Evolutionary conservation across 23 tunicate genomes (phyloP), one percentile per base, ranked within the genome.

Genomic region (Ascidia mentula): DNA sequence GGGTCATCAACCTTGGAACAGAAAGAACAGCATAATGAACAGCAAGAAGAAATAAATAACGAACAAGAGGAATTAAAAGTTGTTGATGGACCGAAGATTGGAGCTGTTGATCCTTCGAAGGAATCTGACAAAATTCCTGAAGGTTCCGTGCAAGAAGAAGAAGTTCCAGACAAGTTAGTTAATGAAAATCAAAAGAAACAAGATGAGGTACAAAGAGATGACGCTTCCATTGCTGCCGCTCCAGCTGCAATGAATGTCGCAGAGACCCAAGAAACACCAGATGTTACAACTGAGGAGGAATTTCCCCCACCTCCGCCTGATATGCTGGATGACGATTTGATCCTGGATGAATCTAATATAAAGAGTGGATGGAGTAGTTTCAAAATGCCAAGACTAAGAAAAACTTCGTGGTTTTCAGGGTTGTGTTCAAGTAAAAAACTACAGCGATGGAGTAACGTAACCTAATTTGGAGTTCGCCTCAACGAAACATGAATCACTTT

Each of bases 301-400:
- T 53, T 53, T 53, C 65, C 65, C 28, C 65, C 65, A 5, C 65
- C 65, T 26, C 65, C 65, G 22, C 65, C 65, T 5, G 65, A 53
- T 20, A 53, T 53, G 65, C 13, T 53, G 65, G 28, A 53, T 3
- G 65, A 53, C 65, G 65, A 53, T 20, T 26, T 5, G 7, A 53
- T 5, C 28, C 12, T 53, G 12, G 65, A 53, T 28, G 65, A 53
- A 53, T 1, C 22, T 20, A 9, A 53, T 53, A 53, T 53, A 6
- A 28, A 26, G 1, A 53, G 13, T 53, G 65, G 65, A 5, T 53
- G 65, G 65, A 53, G 13, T 28, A 53, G 65, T 53, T 26, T 6
- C 28, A 53, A 53, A 53, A 53, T 26, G 22, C 65, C 65, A 53
- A 26, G 65, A 1, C 22, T 9, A 53, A 53, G 24, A 9, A 53